Conservation (phyloP, 2,113 vertebrate species). For the Atlantisia rogersi region DNA sequence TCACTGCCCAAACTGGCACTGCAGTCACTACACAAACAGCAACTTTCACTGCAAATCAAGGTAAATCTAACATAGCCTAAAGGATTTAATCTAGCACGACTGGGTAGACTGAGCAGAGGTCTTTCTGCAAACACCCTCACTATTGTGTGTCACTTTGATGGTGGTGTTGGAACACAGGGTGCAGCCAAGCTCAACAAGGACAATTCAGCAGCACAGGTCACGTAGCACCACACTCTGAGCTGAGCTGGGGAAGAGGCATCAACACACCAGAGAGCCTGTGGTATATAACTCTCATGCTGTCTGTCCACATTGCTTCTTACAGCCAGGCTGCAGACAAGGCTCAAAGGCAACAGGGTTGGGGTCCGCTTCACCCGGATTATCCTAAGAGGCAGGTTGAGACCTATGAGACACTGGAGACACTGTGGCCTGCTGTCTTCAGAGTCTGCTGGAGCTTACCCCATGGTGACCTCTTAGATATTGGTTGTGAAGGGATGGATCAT, state of each 20-base stretch:
- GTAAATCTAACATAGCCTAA: background rate
- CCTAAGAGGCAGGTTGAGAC: background rate
- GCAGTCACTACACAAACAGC: background rate
- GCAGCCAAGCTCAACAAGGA: background rate
- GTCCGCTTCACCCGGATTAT: background rate
- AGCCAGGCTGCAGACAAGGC: too few relatives aligned
- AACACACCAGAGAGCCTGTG: background rate
- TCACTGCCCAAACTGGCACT: background rate
- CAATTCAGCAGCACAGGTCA: background rate
- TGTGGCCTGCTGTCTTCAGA: background rate
- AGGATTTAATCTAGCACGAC: background rate
- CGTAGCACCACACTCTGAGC: rapidly evolving
- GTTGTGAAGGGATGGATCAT: background rate
- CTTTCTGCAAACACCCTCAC: background rate
- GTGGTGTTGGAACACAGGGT: background rate
- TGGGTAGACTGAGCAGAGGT: background rate
- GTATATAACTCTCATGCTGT: background rate
- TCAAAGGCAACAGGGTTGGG: background rate
- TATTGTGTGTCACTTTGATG: background rate
- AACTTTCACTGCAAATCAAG: background rate
- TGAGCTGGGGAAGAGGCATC: background rate
- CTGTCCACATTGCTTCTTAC: background rate
- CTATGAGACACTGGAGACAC: rapidly evolving
- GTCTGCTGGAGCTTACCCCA: background rate
- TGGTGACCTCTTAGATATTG: background rate